phyloP scores from a whole-genome alignment of 2,888 invertebrate species.

The Coelopa pilipes region DNA sequence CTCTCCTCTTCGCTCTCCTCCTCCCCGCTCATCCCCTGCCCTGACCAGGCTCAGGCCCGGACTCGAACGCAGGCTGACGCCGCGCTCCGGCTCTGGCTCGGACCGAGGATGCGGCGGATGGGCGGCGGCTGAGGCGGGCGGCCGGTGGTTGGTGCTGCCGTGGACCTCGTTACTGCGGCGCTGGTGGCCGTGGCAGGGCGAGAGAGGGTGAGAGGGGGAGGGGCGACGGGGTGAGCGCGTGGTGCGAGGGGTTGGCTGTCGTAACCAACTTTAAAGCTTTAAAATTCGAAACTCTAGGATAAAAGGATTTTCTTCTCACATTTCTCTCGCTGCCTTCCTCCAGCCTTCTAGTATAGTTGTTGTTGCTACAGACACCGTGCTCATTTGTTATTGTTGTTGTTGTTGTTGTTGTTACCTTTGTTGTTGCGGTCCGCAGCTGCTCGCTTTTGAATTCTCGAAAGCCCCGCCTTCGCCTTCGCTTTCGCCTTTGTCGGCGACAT shows the following conservation, averaged over 20 bases:
- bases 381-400: conserved; percentile 17
- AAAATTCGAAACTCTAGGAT: conserved; percentile 35
- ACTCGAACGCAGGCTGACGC: too few species aligned
- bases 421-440: conserved; percentile 20
- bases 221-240: not conserved
- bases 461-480: not conserved
- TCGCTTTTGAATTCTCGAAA: conserved; percentile 18
- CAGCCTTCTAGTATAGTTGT: not conserved
- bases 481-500: not conserved
- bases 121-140: conserved; percentile 32
- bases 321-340: too few species aligned
- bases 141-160: conserved; percentile 37
- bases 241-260: conserved; percentile 16
- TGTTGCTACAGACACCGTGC: conserved; percentile 23
- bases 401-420: conserved; percentile 34
- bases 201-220: too few species aligned
- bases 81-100: conserved; percentile 1
- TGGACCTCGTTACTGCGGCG: not conserved
- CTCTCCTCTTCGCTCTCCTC: too few species aligned
- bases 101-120: conserved; percentile 8
- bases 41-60: too few species aligned
- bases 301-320: conserved; percentile 21
- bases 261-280: conserved; percentile 33
- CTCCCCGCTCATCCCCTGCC: too few species aligned
- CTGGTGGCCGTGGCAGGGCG: not conserved